These are phyloP conservation scores for Fregata magnificens DNA, from an alignment of 2,113 vertebrate genomes.

Conservation along the genomic window DNA sequence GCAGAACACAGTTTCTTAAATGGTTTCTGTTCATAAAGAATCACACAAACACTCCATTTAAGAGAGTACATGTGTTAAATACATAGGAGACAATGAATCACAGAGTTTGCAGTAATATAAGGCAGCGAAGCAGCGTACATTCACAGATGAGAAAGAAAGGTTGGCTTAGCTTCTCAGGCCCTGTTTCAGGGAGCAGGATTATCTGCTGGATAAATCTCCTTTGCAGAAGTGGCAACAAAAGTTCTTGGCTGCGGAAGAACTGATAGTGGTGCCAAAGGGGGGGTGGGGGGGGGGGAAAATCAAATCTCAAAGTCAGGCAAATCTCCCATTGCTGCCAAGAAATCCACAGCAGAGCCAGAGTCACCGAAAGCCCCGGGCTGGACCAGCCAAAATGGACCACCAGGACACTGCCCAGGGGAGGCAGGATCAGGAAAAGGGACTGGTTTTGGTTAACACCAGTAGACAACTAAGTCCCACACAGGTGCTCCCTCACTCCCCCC, in stretches of 20 bases:
- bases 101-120: background rate
- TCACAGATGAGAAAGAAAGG: background rate
- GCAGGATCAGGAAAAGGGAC: background rate
- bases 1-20: background rate
- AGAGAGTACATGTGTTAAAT: background rate
- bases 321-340: background rate
- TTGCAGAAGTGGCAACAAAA: background rate
- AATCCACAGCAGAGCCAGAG: background rate
- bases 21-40: background rate
- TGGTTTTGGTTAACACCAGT: background rate
- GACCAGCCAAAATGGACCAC: background rate
- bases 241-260: background rate
- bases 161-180: background rate
- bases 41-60: background rate
- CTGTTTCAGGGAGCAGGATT: background rate
- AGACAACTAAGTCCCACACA: background rate
- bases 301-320: background rate
- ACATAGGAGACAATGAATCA: background rate
- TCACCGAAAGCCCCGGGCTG: background rate
- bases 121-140: background rate
- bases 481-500: background rate
- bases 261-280: background rate
- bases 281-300: no score
- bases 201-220: background rate
- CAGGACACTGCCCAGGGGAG: background rate